These are phyloP conservation scores for Epistrophe eligans DNA, from an alignment of 2,888 invertebrate genomes.

Conservation along the genomic window DNA sequence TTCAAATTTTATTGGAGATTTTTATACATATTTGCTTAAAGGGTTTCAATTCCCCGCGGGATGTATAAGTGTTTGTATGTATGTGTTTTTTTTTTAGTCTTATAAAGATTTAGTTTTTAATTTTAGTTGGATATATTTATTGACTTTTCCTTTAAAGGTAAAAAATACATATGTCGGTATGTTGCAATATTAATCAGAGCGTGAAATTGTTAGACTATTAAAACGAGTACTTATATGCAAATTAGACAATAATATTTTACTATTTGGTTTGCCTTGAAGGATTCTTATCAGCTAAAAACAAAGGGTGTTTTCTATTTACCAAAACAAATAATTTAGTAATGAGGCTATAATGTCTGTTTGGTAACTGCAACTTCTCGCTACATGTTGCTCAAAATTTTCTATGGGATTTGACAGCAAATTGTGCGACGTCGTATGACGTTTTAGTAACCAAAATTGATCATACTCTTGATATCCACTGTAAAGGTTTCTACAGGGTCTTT, in stretches of 20 bases:
- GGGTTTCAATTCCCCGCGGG: conserved; percentile 5
- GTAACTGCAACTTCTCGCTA: too few species aligned
- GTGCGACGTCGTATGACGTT: too few species aligned
- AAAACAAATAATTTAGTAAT: too few species aligned
- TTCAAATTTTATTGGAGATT: not conserved
- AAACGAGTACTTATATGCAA: not conserved
- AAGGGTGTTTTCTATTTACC: too few species aligned
- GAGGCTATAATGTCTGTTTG: too few species aligned
- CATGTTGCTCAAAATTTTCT: too few species aligned
- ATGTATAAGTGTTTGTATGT: not conserved
- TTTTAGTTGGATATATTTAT: not conserved
- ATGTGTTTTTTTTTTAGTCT: conserved; percentile 3
- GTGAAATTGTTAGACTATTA: conserved; percentile 8
- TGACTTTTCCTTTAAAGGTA: not conserved
- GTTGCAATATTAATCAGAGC: conserved; percentile 2
- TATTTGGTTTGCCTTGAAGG: not conserved
- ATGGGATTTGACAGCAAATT: too few species aligned
- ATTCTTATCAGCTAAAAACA: not conserved
- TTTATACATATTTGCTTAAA: not conserved
- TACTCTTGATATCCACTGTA: not conserved
- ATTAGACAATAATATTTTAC: not conserved
- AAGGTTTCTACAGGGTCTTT: too few species aligned
- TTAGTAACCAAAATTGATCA: too few species aligned
- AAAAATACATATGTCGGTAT: not conserved
- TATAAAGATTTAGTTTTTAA: not conserved